Evolutionary conservation across 2,797 vertebrate genomes (phyloP), one percentile per base, ranked within the genome.

Genomic region (Gymnoscopelus microlampas): DNA sequence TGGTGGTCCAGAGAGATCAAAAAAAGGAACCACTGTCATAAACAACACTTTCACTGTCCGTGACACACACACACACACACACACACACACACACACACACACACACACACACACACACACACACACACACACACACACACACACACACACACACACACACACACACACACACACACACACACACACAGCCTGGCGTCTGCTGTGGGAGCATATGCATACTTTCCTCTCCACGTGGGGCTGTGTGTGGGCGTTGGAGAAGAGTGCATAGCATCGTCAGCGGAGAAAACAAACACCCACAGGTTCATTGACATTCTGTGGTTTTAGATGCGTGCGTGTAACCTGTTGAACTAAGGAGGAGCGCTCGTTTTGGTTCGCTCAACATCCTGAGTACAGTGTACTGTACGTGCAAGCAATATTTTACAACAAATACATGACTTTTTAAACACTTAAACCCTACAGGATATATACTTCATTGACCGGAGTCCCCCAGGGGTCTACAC

Each of bases 211-310:
- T 65, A 23, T 70, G 82, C 88, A 87, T 80, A 81, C 76, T 61
- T 80, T 66, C 75, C 88, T 82, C 88, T 89, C 84, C 88, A 79
- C 62, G 61, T 24, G 68, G 74, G 78, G 74, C 74, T 60, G 81
- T 53, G 85, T 85, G 88, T 83, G 88, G 66, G 85, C 14, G 11
- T 62, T 71, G 65, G 63, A 76, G 62, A 69, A 47, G 71, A 50
- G 79, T 77, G 80, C 73, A 70, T 72, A 79, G 73, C 86, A 64
- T 70, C 77, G 80, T 80, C 82, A 66, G 79, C 39, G 69, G 69
- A 84, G 85, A 85, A 32, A 89, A 88, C 87, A 88, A 87, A 89
- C 89, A 71, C 92, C 92, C 86, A 91, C 90, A 56, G 74, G 79
- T 73, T 65, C 39, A 44, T 10, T 44, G 39, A 44, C 9, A 10